Base-by-base conservation (phyloP, 2,888 invertebrate genomes). In the Drosophila peninsularis region DNA sequence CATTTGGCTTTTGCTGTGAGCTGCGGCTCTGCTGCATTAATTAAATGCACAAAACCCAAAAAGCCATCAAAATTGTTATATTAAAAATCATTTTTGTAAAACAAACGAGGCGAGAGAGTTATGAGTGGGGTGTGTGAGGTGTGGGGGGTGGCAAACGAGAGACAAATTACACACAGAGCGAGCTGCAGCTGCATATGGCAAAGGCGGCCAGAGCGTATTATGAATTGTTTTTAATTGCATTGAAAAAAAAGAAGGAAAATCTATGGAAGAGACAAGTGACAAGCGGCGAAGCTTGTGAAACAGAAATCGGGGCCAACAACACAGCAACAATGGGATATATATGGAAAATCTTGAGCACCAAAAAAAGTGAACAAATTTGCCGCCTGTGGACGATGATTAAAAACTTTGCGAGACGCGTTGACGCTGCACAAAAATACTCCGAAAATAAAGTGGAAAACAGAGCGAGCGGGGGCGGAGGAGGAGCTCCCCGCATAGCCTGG, bases 171-270 rank as follows among this genome's bases (percentile, higher is more conserved):
- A 58, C 13, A 54, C 39, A 37, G 39, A 14, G 19, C 56, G 52
- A 7, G 27, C 36, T 52, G n/a, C 30, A 44, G 56, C 65, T 36
- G 76, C 64, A 77, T 72, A 68, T 75, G 77, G 64, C 64, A 75
- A 76, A 62, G 62, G 64, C 60, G 58, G 63, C 42, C 61, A 49
- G 30, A 45, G 49, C 49, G 63, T 71, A 84, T 84, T 82, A 84
- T 83, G 87, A 84, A 71, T 83, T 80, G 75, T 86, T 83, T 83
- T 87, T 87, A 83, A 87, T 84, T 87, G 87, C 84, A 83, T 82
- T 79, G 84, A 75, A 80, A 5, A 14, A 13, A 30, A 32, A 41
- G 30, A 13, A 3, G 11, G 6, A 4, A 53, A 19, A 52, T 11
- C n/a, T 24, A 37, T 32, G 19, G n/a, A n/a, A 50, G 32, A 50